Evolutionary conservation across 2,797 vertebrate species (phyloP), one percentile per base, ranked within the genome.

Genomic region (Rhabdomys pumilio): DNA sequence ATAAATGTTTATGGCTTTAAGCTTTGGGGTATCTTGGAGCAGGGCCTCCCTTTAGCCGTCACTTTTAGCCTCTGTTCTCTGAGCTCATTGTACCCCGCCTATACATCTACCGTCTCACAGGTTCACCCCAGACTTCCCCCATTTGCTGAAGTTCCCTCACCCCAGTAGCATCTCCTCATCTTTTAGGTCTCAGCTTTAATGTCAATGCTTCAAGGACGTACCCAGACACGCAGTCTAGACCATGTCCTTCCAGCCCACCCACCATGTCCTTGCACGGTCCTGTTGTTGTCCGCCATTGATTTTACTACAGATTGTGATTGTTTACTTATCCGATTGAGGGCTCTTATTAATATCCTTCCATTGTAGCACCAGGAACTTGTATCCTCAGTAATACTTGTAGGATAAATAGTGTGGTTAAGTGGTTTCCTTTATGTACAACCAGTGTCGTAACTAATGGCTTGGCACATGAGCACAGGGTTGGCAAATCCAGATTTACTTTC

Each of bases 291-390:
- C 83, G 57, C 89, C 26, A 26, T 61, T 59, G n/a, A 38, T 65
- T 69, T 94, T 55, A 65, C 63, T n/a, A 0, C 15, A 65, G 69
- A 50, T 61, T 94, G 24, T 24, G 65, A 31, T 61, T 34, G 34
- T 91, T 95, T 83, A 59, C 69, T 93, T 93, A 82, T 53, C 83
- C 93, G 89, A 44, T 81, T 88, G 76, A 3, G 31, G 2, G 12
- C 44, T 92, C 81, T 92, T 63, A 3, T 81, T 87, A 24, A 75
- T 80, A 41, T 50, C 81, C 96, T 87, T 84, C 47, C 6, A 73
- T 24, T 80, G 2, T 69, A 84, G 59, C 22, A 41, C 81, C 38
- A 85, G 65, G 22, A 73, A 34, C 76, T 59, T 82, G 89, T 5
- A 77, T 15, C 44, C 63, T 87, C 61, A 57, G 13, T n/a, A 61